phyloP scores from a whole-genome alignment of 2,113 vertebrate species.

The Plecturocebus donacophilus region DNA sequence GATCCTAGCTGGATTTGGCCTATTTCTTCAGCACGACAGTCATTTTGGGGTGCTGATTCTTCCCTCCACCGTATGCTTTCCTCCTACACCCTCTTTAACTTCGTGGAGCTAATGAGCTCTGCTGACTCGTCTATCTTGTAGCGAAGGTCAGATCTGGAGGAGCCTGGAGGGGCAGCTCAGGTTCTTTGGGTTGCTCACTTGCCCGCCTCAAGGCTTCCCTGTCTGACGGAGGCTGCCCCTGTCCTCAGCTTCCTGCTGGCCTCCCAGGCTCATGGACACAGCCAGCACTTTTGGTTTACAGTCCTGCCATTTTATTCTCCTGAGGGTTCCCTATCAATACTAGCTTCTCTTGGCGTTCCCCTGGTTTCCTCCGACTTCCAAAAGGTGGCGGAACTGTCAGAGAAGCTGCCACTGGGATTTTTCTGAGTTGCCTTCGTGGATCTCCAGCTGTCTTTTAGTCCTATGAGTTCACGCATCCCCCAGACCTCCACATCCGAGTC shows the following conservation, averaged over 20 bases:
- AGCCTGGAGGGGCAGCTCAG: background rate
- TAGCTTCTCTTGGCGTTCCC: background rate
- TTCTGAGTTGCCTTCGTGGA: background rate
- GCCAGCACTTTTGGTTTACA: background rate
- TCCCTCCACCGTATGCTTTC: background rate
- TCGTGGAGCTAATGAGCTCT: background rate
- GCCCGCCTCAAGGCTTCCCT: fast-evolving
- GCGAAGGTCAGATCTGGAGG: background rate
- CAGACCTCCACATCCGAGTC: background rate
- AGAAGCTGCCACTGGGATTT: background rate
- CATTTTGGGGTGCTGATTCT: background rate
- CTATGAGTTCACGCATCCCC: background rate
- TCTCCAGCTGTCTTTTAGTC: background rate
- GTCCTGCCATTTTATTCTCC: background rate
- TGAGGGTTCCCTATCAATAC: background rate
- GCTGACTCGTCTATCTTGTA: background rate
- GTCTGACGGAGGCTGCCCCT: background rate
- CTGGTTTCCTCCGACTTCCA: background rate
- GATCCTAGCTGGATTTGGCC: background rate
- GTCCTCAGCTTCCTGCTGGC: background rate
- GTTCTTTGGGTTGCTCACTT: background rate
- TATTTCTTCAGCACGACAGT: background rate
- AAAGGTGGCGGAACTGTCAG: no score
- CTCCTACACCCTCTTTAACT: background rate
- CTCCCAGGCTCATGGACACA: background rate